These are phyloP conservation scores for Sapajus apella DNA, from an alignment of 2,113 vertebrate genomes.

Conservation along the genomic window DNA sequence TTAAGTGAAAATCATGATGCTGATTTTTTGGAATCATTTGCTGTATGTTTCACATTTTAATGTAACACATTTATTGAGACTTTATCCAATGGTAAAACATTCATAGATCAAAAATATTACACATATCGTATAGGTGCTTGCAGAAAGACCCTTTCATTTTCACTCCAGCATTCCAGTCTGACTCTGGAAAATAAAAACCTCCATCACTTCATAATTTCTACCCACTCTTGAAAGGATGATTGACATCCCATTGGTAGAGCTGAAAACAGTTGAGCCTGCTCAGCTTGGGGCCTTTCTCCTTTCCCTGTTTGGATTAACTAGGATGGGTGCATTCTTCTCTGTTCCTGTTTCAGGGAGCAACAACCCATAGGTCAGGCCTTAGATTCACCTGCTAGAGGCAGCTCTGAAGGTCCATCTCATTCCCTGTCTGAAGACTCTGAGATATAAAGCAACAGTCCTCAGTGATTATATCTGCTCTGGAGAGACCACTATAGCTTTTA, in stretches of 20 bases:
- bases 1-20: slow-evolving; percentile 66
- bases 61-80: slow-evolving; percentile 73
- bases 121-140: neutral
- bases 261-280: neutral
- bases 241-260: neutral
- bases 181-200: neutral
- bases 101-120: slow-evolving; percentile 75
- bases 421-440: neutral
- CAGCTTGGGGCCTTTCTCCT: neutral
- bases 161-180: neutral
- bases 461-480: neutral
- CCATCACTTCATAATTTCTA: neutral
- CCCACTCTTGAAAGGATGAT: neutral
- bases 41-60: slow-evolving; percentile 69
- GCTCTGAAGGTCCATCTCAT: neutral
- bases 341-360: neutral
- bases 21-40: slow-evolving; percentile 72
- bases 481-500: neutral
- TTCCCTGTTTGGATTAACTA: neutral
- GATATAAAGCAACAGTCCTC: neutral
- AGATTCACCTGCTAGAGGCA: neutral
- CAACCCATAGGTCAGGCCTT: neutral
- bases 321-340: neutral
- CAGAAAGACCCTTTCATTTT: neutral
- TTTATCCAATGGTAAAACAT: slow-evolving; percentile 73